phyloP scores from a whole-genome alignment of 2,113 vertebrate genomes.

The Geothlypis trichas region DNA sequence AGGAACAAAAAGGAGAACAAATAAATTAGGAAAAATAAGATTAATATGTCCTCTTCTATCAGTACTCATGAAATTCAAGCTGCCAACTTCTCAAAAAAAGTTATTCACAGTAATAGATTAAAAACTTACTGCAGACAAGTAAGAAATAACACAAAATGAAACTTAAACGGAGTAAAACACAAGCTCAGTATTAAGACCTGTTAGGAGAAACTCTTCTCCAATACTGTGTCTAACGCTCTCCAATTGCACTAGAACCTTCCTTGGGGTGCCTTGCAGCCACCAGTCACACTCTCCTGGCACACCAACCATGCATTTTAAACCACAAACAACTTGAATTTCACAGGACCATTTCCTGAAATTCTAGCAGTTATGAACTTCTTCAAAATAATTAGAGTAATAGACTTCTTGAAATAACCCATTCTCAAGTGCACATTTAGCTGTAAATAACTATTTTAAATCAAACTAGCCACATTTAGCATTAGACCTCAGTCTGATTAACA shows the following conservation, averaged over 20 bases:
- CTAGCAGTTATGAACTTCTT: background rate
- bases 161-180: background rate
- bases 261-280: background rate
- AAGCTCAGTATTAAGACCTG: background rate
- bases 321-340: background rate
- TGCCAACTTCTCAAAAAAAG: background rate
- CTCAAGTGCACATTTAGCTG: background rate
- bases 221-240: background rate
- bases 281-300: background rate
- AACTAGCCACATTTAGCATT: background rate
- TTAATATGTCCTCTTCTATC: background rate
- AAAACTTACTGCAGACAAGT: background rate
- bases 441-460: background rate
- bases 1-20: background rate
- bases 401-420: background rate
- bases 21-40: background rate
- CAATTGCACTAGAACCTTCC: background rate
- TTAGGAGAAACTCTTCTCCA: background rate
- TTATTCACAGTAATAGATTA: background rate
- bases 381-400: background rate
- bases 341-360: background rate
- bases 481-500: background rate
- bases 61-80: background rate
- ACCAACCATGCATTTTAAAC: background rate
- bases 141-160: background rate